phyloP scores from a whole-genome alignment of 2,797 vertebrate species.

The Phrynocephalus vlangalii region DNA sequence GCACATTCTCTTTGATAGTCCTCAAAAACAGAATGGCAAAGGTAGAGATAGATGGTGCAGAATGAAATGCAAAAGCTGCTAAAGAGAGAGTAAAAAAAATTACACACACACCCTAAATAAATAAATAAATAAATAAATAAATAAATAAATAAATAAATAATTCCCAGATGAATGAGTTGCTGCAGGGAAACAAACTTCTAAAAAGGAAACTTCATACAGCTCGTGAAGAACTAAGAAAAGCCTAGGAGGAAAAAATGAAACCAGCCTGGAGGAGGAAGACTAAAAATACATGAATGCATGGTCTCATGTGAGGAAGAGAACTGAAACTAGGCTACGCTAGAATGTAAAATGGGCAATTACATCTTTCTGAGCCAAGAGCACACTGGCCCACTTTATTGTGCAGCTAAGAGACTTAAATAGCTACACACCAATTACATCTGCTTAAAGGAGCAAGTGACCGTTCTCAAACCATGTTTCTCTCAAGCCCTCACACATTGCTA shows the following conservation, averaged over 20 bases:
- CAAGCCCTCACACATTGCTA: neutral
- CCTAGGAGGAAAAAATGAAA: conserved; percentile 41
- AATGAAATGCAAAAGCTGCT: conserved; percentile 61
- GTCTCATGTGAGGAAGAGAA: neutral
- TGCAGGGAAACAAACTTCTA: conserved; percentile 52
- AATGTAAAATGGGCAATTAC: neutral
- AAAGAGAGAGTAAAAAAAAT: neutral
- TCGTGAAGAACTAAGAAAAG: conserved; percentile 66
- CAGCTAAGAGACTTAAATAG: neutral
- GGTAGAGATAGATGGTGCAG: conserved; percentile 52
- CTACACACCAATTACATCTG: neutral
- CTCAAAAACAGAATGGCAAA: conserved; percentile 62
- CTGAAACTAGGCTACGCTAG: neutral
- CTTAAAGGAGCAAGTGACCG: neutral
- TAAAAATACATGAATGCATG: conserved; percentile 26
- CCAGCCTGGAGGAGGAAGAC: neutral
- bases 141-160: conserved; percentile 43
- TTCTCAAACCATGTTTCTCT: neutral
- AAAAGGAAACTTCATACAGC: conserved; percentile 54
- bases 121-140: conserved; percentile 30
- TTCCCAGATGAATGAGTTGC: conserved; percentile 58
- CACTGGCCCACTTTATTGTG: neutral
- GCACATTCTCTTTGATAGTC: conserved; percentile 64
- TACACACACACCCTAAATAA: neutral
- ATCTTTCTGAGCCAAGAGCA: neutral